phyloP scores from a whole-genome alignment of 2,888 invertebrate genomes.

The Drosophila pegasa region DNA sequence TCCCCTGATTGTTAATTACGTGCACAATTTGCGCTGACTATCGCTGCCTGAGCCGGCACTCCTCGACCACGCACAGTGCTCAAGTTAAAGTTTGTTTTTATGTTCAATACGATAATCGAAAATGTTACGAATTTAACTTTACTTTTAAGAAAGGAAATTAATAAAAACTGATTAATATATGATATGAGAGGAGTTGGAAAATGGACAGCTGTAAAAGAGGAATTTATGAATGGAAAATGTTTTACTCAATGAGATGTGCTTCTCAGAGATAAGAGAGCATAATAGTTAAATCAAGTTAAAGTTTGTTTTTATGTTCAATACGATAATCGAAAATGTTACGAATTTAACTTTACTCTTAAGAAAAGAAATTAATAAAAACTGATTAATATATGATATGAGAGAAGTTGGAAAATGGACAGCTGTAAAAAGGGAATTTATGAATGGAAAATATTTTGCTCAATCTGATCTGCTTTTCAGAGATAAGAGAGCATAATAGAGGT shows the following conservation, averaged over 20 bases:
- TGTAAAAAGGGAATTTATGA: no score
- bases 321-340: conserved; percentile 11
- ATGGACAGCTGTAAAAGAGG: background rate
- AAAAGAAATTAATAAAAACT: background rate
- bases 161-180: conserved; percentile 2
- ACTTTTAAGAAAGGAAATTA: background rate
- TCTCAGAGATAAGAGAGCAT: no score
- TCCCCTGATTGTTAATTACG: conserved; percentile 75
- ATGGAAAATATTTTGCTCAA: background rate
- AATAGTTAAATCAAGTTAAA: conserved; percentile 37
- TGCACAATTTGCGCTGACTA: conserved; percentile 69
- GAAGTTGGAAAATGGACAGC: no score
- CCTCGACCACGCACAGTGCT: background rate
- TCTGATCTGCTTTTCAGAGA: background rate
- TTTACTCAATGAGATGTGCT: no score
- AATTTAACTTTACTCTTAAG: background rate
- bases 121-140: conserved; percentile 6
- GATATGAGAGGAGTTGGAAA: background rate
- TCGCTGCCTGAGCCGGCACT: background rate
- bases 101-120: conserved; percentile 22
- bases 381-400: background rate
- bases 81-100: conserved; percentile 50
- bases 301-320: conserved; percentile 49
- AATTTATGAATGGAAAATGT: no score
- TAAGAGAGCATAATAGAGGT: background rate